phyloP scores from a whole-genome alignment of 2,797 vertebrate species.

The Spondyliosoma cantharus region DNA sequence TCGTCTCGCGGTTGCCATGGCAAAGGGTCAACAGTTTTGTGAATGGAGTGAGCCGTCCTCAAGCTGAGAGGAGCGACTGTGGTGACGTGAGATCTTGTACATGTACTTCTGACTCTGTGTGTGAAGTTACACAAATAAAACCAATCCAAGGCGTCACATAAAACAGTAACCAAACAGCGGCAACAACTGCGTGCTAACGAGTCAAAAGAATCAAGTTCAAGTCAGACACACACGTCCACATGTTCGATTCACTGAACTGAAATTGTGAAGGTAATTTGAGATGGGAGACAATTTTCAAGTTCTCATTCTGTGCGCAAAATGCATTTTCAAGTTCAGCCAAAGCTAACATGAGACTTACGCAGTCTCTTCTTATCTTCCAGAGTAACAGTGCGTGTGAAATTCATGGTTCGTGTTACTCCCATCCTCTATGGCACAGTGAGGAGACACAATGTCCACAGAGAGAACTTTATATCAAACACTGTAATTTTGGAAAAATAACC shows the following conservation, averaged over 20 bases:
- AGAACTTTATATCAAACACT: background rate
- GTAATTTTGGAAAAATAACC: background rate
- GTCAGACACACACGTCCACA: background rate
- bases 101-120: background rate
- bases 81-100: background rate
- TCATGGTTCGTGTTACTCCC: background rate
- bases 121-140: conserved; percentile 1
- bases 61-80: background rate
- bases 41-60: conserved; percentile 19
- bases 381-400: background rate
- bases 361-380: background rate
- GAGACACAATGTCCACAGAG: background rate
- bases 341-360: background rate
- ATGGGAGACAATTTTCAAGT: background rate
- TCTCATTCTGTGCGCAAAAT: background rate
- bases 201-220: background rate
- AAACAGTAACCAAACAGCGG: background rate
- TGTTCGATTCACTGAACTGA: background rate
- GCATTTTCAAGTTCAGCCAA: background rate
- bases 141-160: background rate
- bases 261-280: background rate
- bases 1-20: conserved; percentile 35
- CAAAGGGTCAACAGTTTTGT: conserved; percentile 34
- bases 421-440: background rate
- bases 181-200: background rate